Evolutionary conservation across 2,797 vertebrate species (phyloP).

Genomic region (Allobates femoralis): DNA sequence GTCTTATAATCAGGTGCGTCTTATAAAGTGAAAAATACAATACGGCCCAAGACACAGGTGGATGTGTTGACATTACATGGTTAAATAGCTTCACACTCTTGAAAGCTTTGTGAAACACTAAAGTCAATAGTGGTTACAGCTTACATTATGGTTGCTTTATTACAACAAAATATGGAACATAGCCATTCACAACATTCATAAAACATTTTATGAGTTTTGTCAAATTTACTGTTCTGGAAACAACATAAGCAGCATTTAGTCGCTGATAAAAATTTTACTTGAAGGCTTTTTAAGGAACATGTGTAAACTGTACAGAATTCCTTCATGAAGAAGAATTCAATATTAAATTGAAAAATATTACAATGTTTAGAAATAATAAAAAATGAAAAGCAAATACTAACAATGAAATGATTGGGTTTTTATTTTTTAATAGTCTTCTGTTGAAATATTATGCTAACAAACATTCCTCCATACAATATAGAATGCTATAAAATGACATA

Average conservation of each 20-base stretch:
- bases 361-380: neutral
- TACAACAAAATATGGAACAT: conserved; percentile 58
- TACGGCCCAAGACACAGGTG: neutral
- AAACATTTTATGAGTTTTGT: conserved; percentile 58
- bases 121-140: conserved; percentile 53
- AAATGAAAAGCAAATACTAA: neutral
- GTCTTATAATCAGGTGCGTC: too few relatives aligned
- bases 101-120: conserved; percentile 15
- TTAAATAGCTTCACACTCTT: conserved; percentile 7
- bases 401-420: neutral
- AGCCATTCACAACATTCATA: conserved; percentile 59
- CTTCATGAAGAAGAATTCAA: neutral
- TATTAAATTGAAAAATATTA: neutral
- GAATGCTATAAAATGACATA: too few relatives aligned
- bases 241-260: conserved; percentile 51
- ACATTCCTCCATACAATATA: too few relatives aligned
- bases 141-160: conserved; percentile 50
- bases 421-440: neutral
- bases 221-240: conserved; percentile 57
- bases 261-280: conserved; percentile 29
- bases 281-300: conserved; percentile 19
- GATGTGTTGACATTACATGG: neutral
- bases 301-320: conserved; percentile 10
- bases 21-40: too few relatives aligned
- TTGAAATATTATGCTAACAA: neutral